phyloP scores from a whole-genome alignment of 1,140 invertebrate genomes.

The Chionoecetes opilio region DNA sequence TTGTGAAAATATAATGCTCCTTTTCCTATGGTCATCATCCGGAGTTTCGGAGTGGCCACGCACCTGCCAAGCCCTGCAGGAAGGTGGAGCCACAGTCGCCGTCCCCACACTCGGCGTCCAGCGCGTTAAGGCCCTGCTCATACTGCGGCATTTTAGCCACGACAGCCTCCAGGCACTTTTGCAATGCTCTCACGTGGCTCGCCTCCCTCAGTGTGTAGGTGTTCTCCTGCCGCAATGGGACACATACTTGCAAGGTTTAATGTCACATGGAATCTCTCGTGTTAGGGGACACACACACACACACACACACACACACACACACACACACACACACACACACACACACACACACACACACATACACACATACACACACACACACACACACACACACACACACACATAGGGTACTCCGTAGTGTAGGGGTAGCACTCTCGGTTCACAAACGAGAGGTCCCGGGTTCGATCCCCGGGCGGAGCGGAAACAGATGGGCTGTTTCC shows the following conservation, averaged over 20 bases:
- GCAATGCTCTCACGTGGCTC: constrained; percentile 82
- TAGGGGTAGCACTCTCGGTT: no score
- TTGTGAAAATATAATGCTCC: no score
- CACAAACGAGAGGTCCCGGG: no score
- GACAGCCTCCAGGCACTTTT: constrained; percentile 82
- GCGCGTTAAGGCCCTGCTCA: constrained; percentile 87
- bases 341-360: background rate
- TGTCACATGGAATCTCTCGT: no score
- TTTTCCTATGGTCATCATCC: no score
- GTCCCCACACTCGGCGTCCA: constrained; percentile 92
- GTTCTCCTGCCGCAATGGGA: background rate
- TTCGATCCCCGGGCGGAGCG: no score
- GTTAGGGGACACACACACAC: background rate
- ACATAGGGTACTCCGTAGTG: no score
- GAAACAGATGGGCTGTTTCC: no score
- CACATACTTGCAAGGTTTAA: no score
- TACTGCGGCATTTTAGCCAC: constrained; percentile 85
- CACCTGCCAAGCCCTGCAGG: constrained; percentile 86
- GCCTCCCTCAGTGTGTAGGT: constrained; percentile 30
- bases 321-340: constrained; percentile 41
- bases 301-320: constrained; percentile 43
- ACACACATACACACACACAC: constrained; percentile 39
- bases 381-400: constrained; percentile 44
- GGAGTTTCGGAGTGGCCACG: constrained; percentile 83
- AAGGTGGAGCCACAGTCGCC: constrained; percentile 92